Percentiles rank a stretch among this genome's conserved stretches.
Conservation (phyloP, 2,888 invertebrate genomes). For the Oscheius sp. region DNA sequence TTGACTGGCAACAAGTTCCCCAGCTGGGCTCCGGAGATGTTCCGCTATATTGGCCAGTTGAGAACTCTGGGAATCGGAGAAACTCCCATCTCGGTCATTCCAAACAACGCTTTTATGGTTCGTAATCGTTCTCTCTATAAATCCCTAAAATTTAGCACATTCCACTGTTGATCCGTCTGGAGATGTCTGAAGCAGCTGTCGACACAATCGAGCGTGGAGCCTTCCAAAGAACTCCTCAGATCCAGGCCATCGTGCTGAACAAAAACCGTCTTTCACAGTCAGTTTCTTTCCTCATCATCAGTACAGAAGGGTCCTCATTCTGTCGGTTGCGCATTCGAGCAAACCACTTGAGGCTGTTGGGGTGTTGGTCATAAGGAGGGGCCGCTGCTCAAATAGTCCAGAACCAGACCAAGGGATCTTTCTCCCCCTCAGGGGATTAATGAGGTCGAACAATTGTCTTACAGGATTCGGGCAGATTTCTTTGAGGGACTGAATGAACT, state of each 20-base stretch:
- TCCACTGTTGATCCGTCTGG: conserved; percentile 71
- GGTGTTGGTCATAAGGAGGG: conserved; percentile 36
- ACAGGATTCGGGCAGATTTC: conserved; percentile 71
- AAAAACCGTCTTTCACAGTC: conserved; percentile 72
- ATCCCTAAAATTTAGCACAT: conserved; percentile 62
- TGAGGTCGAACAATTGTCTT: conserved; percentile 33
- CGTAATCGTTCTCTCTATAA: background rate
- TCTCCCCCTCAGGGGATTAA: background rate
- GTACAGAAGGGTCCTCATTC: background rate
- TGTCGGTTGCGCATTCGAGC: conserved; percentile 19
- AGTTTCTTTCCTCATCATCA: conserved; percentile 30
- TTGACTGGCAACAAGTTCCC: conserved; percentile 73
- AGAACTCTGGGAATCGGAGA: conserved; percentile 73
- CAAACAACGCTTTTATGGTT: conserved; percentile 71
- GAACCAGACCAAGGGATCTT: conserved; percentile 15
- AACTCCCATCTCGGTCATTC: conserved; percentile 72
- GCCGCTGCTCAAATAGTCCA: conserved; percentile 28
- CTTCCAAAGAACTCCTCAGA: conserved; percentile 70
- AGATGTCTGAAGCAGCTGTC: conserved; percentile 73
- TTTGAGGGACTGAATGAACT: conserved; percentile 71
- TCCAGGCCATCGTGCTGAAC: conserved; percentile 73
- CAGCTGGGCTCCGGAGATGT: conserved; percentile 72
- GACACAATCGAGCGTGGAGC: conserved; percentile 72
- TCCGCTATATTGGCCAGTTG: conserved; percentile 69
- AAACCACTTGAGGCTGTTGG: conserved; percentile 34